Conservation (phyloP, 2,888 invertebrate species). For the Lomographa bimaculata region DNA sequence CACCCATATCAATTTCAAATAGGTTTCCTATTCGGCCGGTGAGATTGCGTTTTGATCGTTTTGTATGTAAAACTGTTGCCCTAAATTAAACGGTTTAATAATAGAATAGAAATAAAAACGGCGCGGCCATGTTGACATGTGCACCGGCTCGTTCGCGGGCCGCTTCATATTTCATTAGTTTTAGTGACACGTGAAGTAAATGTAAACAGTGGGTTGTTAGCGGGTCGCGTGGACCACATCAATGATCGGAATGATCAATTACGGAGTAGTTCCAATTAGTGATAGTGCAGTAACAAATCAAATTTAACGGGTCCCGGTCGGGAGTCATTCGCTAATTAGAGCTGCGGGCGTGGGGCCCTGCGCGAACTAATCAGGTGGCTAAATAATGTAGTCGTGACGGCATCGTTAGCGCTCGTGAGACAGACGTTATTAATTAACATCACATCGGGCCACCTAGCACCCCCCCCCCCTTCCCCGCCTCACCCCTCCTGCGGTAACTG, state of each 20-base stretch:
- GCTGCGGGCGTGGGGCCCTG: conserved; percentile 67
- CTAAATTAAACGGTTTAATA: conserved; percentile 82
- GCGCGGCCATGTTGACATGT: conserved; percentile 60
- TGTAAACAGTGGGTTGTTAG: conserved; percentile 49
- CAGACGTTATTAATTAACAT: conserved; percentile 82
- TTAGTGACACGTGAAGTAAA: conserved; percentile 53
- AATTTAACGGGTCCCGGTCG: conserved; percentile 64
- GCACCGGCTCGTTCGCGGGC: conserved; percentile 41
- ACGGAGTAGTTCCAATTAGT: conserved; percentile 72
- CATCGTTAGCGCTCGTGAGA: conserved; percentile 78
- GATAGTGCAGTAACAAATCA: conserved; percentile 77
- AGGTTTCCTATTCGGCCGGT: conserved; percentile 78
- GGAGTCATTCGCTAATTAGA: conserved; percentile 72
- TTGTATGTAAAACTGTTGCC: conserved; percentile 79
- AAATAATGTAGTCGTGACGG: conserved; percentile 81
- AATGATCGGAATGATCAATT: conserved; percentile 62
- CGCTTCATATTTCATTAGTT: conserved; percentile 65
- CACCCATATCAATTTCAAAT: conserved; percentile 83
- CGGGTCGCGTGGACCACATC: conserved; percentile 47
- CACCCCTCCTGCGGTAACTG: conserved; percentile 33
- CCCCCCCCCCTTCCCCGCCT: conserved; percentile 27
- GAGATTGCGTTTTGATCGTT: conserved; percentile 81
- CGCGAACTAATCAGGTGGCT: conserved; percentile 81
- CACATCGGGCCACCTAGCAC: conserved; percentile 55
- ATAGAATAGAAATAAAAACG: conserved; percentile 77